Evolutionary conservation across 2,113 vertebrate genomes (phyloP).

Genomic region (Pangasianodon gigas): DNA sequence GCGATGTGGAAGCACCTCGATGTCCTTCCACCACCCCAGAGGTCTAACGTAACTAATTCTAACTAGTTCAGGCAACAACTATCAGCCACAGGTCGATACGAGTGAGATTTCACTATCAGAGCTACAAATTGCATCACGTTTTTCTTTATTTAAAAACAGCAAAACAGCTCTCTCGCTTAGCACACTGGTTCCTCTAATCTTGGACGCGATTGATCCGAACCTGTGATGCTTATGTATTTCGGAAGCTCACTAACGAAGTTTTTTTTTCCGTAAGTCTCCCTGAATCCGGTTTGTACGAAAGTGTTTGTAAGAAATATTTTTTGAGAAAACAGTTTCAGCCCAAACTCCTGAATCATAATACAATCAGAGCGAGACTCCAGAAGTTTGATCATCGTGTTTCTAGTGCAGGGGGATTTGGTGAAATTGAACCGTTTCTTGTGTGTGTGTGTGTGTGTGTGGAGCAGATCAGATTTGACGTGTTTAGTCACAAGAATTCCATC

Average conservation of each 20-base stretch:
- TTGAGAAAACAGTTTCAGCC: neutral
- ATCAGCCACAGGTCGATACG: neutral
- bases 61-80: neutral
- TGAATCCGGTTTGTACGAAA: neutral
- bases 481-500: constrained; percentile 46
- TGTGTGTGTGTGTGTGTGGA: neutral
- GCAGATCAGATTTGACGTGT: constrained; percentile 41
- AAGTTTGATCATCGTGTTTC: neutral
- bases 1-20: neutral
- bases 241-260: neutral
- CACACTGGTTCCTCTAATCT: neutral
- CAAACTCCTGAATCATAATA: neutral
- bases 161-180: neutral
- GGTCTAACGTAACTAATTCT: neutral
- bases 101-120: neutral
- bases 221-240: neutral
- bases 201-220: neutral
- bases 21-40: neutral
- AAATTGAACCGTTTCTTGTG: neutral
- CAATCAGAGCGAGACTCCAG: neutral
- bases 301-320: neutral
- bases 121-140: neutral
- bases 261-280: neutral
- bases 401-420: neutral
- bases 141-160: neutral